Evolutionary conservation across 2,113 vertebrate species (phyloP).

Genomic region (Aegypius monachus): DNA sequence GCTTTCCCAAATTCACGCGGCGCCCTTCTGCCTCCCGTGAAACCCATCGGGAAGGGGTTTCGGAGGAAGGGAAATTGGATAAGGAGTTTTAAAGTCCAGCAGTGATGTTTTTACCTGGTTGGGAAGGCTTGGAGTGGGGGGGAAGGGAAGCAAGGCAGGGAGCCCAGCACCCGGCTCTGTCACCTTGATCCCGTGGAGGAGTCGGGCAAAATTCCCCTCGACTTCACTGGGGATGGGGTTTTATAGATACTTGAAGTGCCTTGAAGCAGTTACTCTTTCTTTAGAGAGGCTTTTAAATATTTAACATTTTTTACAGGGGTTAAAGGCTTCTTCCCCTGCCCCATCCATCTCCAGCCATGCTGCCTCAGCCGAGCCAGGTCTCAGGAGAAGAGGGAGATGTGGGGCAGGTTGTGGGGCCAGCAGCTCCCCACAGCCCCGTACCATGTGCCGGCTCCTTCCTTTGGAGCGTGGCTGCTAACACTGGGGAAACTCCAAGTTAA

Average conservation of each 20-base stretch:
- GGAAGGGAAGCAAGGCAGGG: background rate
- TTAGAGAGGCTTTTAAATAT: background rate
- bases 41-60: background rate
- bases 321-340: background rate
- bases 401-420: background rate
- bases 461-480: background rate
- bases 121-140: background rate
- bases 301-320: background rate
- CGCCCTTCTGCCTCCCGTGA: background rate
- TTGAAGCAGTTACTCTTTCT: background rate
- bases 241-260: background rate
- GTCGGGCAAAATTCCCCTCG: rapidly evolving
- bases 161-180: background rate
- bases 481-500: background rate
- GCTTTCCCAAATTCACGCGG: background rate
- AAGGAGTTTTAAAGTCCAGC: background rate
- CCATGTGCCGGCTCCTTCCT: background rate
- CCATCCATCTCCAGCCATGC: background rate
- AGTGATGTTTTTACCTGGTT: background rate
- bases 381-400: background rate
- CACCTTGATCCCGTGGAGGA: background rate
- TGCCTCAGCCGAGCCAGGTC: background rate
- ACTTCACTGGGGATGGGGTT: background rate
- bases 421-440: background rate
- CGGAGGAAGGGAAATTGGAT: background rate